These are phyloP conservation scores for Rhabdophis nuchalis DNA, from an alignment of 2,797 vertebrate species.

Conservation along the genomic window DNA sequence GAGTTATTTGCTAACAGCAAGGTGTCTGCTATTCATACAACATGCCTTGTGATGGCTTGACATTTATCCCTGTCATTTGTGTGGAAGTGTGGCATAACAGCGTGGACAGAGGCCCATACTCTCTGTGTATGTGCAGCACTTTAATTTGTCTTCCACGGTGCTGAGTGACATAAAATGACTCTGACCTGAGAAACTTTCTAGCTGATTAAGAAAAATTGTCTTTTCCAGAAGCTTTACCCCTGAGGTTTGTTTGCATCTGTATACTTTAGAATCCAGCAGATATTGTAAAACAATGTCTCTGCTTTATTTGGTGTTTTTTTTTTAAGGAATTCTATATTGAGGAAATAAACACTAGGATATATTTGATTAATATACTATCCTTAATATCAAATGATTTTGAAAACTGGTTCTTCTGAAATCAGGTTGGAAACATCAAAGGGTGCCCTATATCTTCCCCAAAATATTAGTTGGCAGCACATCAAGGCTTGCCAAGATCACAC, in stretches of 20 bases:
- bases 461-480: not conserved
- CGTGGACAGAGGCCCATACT: not conserved
- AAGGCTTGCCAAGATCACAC: not conserved
- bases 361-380: not conserved
- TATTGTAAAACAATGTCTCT: not conserved
- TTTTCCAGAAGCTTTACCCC: not conserved
- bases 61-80: constrained; percentile 10
- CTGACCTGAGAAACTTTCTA: not conserved
- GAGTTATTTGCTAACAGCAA: not conserved
- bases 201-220: not conserved
- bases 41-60: not conserved
- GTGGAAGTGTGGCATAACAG: not conserved
- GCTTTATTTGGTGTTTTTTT: not conserved
- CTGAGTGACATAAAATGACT: constrained; percentile 1
- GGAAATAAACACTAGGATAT: not conserved
- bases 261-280: not conserved
- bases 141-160: not conserved
- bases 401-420: not conserved
- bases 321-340: not conserved
- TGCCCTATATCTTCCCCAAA: not conserved
- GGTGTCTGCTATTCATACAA: not conserved
- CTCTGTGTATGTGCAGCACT: not conserved
- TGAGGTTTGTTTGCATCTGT: not conserved
- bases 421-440: not conserved
- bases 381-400: not conserved